phyloP scores from a whole-genome alignment of 2,797 vertebrate genomes.

The Cryptoblepharus egeriae region DNA sequence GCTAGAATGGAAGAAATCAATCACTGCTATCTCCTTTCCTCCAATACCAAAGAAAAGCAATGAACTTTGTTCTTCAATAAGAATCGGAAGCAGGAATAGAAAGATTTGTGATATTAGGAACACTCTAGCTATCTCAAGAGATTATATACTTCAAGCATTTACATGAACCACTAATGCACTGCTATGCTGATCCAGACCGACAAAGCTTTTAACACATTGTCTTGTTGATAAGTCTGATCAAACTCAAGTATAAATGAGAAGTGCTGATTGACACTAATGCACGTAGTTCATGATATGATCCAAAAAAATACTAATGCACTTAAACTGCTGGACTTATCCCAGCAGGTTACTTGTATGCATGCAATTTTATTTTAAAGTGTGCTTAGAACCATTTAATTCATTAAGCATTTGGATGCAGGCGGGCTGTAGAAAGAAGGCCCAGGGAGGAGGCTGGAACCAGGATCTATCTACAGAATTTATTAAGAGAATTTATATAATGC shows the following conservation, averaged over 20 bases:
- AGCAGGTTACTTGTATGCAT: constrained; percentile 18
- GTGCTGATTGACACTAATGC: constrained; percentile 54
- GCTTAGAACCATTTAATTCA: no score
- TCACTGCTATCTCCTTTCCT: background rate
- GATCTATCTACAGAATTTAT: no score
- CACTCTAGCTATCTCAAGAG: background rate
- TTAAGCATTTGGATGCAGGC: no score
- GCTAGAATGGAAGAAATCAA: no score
- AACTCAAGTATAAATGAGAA: constrained; percentile 58
- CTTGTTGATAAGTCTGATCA: constrained; percentile 60
- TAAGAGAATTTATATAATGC: no score
- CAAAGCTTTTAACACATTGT: constrained; percentile 49
- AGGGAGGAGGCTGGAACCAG: no score
- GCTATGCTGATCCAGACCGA: constrained; percentile 62
- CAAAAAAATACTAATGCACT: constrained; percentile 66
- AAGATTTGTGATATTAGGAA: constrained; percentile 34
- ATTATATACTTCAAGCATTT: constrained; percentile 32
- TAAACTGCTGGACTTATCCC: constrained; percentile 59
- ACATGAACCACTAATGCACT: constrained; percentile 52
- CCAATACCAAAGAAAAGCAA: constrained; percentile 29
- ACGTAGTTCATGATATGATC: constrained; percentile 44
- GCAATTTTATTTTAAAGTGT: no score
- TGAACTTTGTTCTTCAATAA: constrained; percentile 44
- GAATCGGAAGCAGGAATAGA: constrained; percentile 44
- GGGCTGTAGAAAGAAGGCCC: no score